These are phyloP conservation scores for Porites divaricata DNA, from an alignment of 92 coral and sea anemone species.

Conservation along the genomic window DNA sequence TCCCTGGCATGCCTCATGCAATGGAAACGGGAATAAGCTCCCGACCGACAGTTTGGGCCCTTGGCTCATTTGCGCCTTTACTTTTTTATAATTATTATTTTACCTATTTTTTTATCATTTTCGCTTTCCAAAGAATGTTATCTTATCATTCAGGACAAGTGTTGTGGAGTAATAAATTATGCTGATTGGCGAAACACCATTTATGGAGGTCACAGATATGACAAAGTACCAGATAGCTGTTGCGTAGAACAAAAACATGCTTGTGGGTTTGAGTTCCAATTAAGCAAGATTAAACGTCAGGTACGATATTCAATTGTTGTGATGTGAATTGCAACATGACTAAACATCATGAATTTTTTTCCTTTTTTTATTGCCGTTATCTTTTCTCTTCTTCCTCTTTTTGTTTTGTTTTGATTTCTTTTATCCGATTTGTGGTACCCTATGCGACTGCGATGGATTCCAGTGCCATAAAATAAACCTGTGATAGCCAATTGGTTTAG, in stretches of 20 bases:
- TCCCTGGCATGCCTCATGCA: too few relatives aligned
- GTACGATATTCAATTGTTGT: not conserved
- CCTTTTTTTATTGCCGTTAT: too few relatives aligned
- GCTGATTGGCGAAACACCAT: conserved; percentile 59
- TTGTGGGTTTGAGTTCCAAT: conserved; percentile 49
- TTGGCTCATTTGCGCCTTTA: too few relatives aligned
- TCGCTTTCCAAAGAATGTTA: not conserved
- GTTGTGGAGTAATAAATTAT: conserved; percentile 52
- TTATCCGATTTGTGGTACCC: not conserved
- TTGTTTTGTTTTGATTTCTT: too few relatives aligned
- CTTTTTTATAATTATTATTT: too few relatives aligned
- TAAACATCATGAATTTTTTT: not conserved
- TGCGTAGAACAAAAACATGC: conserved; percentile 7
- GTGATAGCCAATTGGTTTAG: too few relatives aligned
- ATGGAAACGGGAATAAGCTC: too few relatives aligned
- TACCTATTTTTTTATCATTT: too few relatives aligned
- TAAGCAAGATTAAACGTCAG: conserved; percentile 14
- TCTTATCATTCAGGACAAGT: conserved; percentile 19
- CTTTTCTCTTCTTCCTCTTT: not conserved
- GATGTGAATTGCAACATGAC: not conserved
- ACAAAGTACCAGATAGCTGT: conserved; percentile 65
- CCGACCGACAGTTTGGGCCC: too few relatives aligned
- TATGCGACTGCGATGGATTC: too few relatives aligned
- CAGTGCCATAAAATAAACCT: too few relatives aligned
- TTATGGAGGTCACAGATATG: conserved; percentile 57